These are phyloP conservation scores for Camponotus pennsylvanicus DNA, from an alignment of 1,140 invertebrate species.

Conservation along the genomic window DNA sequence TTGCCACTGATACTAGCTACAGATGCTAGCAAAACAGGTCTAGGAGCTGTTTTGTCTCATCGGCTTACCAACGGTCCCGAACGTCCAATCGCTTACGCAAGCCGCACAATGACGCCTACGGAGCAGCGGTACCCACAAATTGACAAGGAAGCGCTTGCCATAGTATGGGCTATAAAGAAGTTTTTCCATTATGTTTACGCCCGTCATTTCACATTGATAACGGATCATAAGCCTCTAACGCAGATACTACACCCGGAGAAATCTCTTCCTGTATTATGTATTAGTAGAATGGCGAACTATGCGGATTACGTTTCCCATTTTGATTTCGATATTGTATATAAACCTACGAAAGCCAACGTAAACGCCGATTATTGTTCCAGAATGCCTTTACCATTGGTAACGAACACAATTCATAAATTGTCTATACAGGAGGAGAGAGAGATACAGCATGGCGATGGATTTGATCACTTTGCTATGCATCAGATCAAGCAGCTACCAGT, in stretches of 20 bases:
- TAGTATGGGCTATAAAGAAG: conserved; percentile 83
- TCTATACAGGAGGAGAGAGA: conserved; percentile 27
- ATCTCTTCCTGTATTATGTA: conserved; percentile 66
- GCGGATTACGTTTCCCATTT: conserved; percentile 48
- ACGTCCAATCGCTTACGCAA: conserved; percentile 85
- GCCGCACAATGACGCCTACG: conserved; percentile 82
- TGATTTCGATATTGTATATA: conserved; percentile 35
- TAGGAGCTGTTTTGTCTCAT: conserved; percentile 85
- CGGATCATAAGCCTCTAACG: conserved; percentile 85
- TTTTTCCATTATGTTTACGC: conserved; percentile 87
- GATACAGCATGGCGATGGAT: conserved; percentile 45
- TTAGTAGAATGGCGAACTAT: conserved; percentile 51
- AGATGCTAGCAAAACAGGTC: conserved; percentile 81
- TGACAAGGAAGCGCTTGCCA: conserved; percentile 86
- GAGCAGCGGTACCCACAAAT: conserved; percentile 86
- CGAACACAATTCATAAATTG: not conserved
- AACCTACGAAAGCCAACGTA: conserved; percentile 17
- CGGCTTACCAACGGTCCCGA: conserved; percentile 78
- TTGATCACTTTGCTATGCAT: conserved; percentile 51
- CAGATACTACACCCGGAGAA: conserved; percentile 80
- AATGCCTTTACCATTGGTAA: not conserved
- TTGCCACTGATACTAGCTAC: conserved; percentile 85
- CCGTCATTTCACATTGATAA: conserved; percentile 82
- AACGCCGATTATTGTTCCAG: conserved; percentile 47
- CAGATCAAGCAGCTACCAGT: conserved; percentile 64